Evolutionary conservation across 2,797 vertebrate genomes (phyloP), one percentile per base, ranked within the genome.

Genomic region (Scleropages formosus): DNA sequence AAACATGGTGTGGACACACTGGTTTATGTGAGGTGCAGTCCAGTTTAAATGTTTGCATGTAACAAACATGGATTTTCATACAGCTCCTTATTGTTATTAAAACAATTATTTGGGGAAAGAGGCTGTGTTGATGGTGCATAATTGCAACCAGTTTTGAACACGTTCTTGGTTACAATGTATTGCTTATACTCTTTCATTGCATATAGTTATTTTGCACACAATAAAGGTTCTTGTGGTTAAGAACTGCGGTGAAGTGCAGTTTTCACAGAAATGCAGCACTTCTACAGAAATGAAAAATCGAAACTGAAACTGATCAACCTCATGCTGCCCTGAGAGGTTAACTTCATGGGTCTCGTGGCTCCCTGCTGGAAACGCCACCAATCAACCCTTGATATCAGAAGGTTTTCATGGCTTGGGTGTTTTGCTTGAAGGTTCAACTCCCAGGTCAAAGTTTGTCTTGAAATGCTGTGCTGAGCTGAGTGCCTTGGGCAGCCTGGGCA

Each of bases 401-500:
- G 44, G n/a, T 49, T 20, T 51, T 69, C 47, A 47, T 18, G 67
- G 18, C 20, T 4, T 16, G 18, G 11, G 22, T 24, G 67, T 15
- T 24, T 15, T 24, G 49, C 46, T 53, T 39, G 39, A 39, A 39
- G 2, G 2, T 39, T 6, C 31, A 15, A 16, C 67, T 27, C 20
- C 49, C 22, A 39, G 46, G 22, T 24, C 47, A 69, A 24, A 69
- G 22, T 53, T 46, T 13, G 24, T 49, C 49, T 26, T 16, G 10
- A 59, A 65, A 53, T 47, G 53, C 16, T 26, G 20, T 61, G 53
- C 62, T 44, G 39, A 51, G 10, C 22, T 44, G 66, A 64, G 39
- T 39, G 9, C 56, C 4, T 16, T 49, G 74, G 64, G 56, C 68
- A n/a, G 18, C 11, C 18, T n/a, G 47, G 49, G 70, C 72, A 74